Conservation (phyloP, 2,888 invertebrate genomes). For the Meiosimyza decipiens region DNA sequence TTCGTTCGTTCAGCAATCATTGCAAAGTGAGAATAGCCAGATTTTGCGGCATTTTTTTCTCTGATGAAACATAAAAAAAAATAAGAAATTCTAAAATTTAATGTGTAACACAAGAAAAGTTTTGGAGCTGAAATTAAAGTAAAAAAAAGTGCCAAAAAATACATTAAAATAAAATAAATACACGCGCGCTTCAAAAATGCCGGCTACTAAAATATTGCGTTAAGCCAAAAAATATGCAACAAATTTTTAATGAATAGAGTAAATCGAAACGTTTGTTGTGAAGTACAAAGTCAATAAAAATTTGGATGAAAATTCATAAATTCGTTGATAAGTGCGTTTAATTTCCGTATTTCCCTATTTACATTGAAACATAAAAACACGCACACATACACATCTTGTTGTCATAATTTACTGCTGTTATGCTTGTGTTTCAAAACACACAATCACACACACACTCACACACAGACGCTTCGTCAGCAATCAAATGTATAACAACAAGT, state of each 20-base stretch:
- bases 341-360: not conserved
- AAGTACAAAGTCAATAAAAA: too few species aligned
- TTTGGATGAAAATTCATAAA: too few species aligned
- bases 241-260: not conserved
- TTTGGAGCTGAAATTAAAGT: constrained; percentile 8
- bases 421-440: not conserved
- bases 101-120: constrained; percentile 27
- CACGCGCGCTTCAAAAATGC: too few species aligned
- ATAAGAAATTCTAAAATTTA: constrained; percentile 9
- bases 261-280: too few species aligned
- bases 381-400: not conserved
- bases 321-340: not conserved
- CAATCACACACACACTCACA: not conserved
- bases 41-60: constrained; percentile 8
- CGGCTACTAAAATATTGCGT: too few species aligned
- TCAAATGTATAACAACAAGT: not conserved
- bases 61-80: constrained; percentile 28
- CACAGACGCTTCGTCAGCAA: too few species aligned
- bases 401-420: not conserved
- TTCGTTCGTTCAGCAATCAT: constrained; percentile 54
- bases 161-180: not conserved
- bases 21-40: constrained; percentile 30
- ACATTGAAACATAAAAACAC: not conserved
- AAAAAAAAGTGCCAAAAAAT: constrained; percentile 22
- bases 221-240: constrained; percentile 9